Base-by-base conservation (phyloP, 2,888 invertebrate genomes). In the Drosophila mettleri region DNA sequence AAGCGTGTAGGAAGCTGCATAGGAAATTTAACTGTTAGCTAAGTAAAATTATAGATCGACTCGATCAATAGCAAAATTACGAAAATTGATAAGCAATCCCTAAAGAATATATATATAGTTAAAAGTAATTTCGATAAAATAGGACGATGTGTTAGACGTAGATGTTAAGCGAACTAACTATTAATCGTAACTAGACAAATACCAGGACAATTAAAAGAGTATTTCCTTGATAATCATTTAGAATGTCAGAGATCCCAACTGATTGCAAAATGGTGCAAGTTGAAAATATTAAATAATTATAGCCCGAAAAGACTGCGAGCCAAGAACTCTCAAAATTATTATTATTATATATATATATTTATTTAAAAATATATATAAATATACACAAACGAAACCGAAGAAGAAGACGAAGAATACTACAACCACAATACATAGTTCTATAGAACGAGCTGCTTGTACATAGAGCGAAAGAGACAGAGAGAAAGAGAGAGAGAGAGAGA, bases 271-370 rank as follows among this genome's bases (percentile, higher is more conserved):
- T 63, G 52, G 59, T 64, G 67, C 52, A 66, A 78, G 66, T 51
- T 68, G 77, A 70, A 60, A 69, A 64, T 55, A 61, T 53, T 52
- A 48, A 61, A 77, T 80, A 74, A 80, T 80, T 74, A 85, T 78
- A 88, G 88, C 80, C 88, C 88, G 75, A 88, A 80, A 88, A 90
- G 88, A 88, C 88, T 88, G 88, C 78, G 90, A 90, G 88, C 88
- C 79, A 79, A 78, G 78, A 88, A 88, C 86, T 86, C 89, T 84
- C 74, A 89, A 89, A 86, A 89, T 65, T 78, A 76, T 75, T 77
- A 71, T 83, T 76, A 45, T 45, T 22, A 22, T 29, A 41, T 43
- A 67, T 51, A 81, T 58, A 73, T 33, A 54, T 45, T 36, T 48
- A 52, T 36, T n/a, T n/a, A 52, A 12, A 38, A 18, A 38, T 27